Evolutionary conservation across 2,797 vertebrate species (phyloP).

Genomic region (Onychomys arenicola): DNA sequence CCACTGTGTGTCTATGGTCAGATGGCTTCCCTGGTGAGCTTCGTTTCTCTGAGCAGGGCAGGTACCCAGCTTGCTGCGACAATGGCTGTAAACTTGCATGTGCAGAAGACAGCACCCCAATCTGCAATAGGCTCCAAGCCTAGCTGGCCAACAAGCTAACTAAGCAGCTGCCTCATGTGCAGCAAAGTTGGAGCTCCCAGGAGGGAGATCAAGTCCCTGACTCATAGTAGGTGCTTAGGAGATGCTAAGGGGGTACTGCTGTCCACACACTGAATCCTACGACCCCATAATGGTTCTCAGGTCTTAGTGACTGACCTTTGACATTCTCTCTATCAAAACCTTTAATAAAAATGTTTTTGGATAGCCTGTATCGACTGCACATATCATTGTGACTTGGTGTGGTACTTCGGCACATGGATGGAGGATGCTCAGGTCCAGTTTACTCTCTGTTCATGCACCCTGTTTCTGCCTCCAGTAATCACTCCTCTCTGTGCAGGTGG

Average conservation of each 20-base stretch:
- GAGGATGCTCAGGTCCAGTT: neutral
- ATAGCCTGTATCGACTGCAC: neutral
- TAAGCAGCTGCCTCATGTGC: too few species aligned
- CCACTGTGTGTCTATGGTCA: neutral
- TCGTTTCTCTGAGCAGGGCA: neutral
- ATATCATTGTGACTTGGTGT: too few species aligned
- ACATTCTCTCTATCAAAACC: neutral
- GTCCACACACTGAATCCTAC: neutral
- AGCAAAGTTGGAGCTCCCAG: neutral
- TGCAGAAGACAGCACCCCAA: fast-evolving
- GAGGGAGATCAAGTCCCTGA: neutral
- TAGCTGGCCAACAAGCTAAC: fast-evolving
- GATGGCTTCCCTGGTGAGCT: neutral
- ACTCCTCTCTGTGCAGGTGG: neutral
- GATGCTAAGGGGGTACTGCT: neutral
- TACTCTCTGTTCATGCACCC: neutral
- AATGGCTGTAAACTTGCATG: neutral
- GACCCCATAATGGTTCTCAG: neutral
- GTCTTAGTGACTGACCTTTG: neutral
- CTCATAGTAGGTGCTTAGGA: neutral
- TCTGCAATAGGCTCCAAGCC: neutral
- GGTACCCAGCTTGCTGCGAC: neutral
- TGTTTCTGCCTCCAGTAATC: neutral
- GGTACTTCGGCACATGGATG: fast-evolving
- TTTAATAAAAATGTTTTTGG: neutral